Evolutionary conservation across 2,888 invertebrate species (phyloP), one percentile per base, ranked within the genome.

Genomic region (Gisinianus flammeolus): DNA sequence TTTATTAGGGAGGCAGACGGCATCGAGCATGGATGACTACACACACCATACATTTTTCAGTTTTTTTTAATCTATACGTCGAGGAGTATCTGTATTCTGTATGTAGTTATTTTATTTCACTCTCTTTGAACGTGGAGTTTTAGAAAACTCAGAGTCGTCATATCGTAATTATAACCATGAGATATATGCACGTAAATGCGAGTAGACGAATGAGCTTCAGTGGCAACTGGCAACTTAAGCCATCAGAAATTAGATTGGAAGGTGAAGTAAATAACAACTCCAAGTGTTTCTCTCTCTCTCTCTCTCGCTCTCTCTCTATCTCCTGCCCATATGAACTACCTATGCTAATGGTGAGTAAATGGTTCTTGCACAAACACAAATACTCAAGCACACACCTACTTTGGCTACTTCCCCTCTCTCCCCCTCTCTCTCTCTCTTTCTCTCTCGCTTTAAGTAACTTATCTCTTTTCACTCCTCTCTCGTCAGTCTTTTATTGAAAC

Each of bases 1-100:
- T 71, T 71, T 71, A 71, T 71, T 71, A 56, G 71, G 71, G 26
- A 71, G 71, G 71, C 71, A 71, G 71, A 44, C 71, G 30, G 54
- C 54, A 71, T 30, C 56, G 52, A 52, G 69, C 69, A 69, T 69
- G 69, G 44, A 24, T 69, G 44, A 44, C n/a, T 44, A 22, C 30
- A 31, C 33, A 44, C 44, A 44, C 44, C 22, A 58, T 44, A 5
- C 35, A 35, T 44, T 44, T 44, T 19, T 44, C 8, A 44, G 16
- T 44, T 44, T 16, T 6, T 2, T 6, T 16, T 44, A 16, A 44
- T 6, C 6, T 6, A 44, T 44, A 44, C 44, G 12, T 44, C 12
- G 44, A 35, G 35, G 35, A 44, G 19, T 16, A 44, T 44, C 12
- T 19, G 12, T 19, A 5, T 35, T 44, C 16, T 44, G 44, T 2